phyloP scores from a whole-genome alignment of 2,113 vertebrate species.

The Merops nubicus region DNA sequence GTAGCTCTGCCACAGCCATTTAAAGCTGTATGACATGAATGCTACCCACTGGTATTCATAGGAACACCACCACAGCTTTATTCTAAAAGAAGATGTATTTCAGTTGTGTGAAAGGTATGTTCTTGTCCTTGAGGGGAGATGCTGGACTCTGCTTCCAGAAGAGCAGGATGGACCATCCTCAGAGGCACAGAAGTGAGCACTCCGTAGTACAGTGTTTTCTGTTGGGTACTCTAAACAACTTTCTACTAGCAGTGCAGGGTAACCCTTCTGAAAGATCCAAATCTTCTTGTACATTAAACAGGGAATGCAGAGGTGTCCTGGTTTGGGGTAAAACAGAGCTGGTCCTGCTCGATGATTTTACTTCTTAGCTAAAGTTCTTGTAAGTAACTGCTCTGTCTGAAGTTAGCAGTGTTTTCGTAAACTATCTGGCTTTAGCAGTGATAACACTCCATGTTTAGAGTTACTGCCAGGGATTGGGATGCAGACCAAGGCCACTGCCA shows the following conservation, averaged over 20 bases:
- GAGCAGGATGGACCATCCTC: neutral
- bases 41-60: too few species aligned
- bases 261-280: neutral
- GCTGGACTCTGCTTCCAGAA: neutral
- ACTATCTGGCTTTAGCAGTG: too few species aligned
- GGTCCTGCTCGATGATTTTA: too few species aligned
- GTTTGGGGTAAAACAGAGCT: too few species aligned
- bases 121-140: neutral
- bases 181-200: neutral
- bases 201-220: neutral
- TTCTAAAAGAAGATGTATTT: neutral
- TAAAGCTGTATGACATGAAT: neutral
- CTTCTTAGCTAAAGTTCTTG: too few species aligned
- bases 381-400: too few species aligned
- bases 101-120: neutral
- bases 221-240: neutral
- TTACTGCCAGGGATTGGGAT: too few species aligned
- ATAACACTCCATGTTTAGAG: too few species aligned
- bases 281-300: neutral
- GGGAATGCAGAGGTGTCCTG: too few species aligned
- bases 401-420: too few species aligned
- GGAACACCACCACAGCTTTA: neutral
- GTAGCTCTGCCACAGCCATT: neutral
- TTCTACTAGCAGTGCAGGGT: neutral
- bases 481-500: too few species aligned